Conservation (phyloP, 64 coral and sea anemone genomes). For the Dendrophyllia cribrosa region DNA sequence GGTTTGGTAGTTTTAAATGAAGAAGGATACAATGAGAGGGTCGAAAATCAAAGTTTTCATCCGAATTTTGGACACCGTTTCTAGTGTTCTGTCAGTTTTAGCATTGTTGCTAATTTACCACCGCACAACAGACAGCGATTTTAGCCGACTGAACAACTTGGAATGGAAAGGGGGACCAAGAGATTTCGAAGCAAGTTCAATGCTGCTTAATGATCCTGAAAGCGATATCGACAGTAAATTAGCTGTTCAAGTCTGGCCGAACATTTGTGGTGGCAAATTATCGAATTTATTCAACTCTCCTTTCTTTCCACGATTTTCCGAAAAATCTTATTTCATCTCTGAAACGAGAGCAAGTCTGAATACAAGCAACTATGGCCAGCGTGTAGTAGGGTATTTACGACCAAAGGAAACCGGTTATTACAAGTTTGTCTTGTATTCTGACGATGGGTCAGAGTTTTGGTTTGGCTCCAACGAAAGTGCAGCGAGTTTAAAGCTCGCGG, state of each 20-base stretch:
- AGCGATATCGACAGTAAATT: background rate
- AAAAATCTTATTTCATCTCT: slow-evolving; percentile 24
- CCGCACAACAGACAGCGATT: background rate
- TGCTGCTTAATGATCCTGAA: background rate
- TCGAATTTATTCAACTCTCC: slow-evolving; percentile 21
- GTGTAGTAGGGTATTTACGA: slow-evolving; percentile 40
- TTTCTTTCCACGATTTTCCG: slow-evolving; percentile 50
- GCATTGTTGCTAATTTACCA: slow-evolving; percentile 30
- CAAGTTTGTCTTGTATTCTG: slow-evolving; percentile 57
- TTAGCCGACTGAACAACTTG: background rate
- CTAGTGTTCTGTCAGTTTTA: background rate
- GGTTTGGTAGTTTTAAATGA: background rate
- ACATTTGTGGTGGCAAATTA: slow-evolving; percentile 45
- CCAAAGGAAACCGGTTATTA: slow-evolving; percentile 55
- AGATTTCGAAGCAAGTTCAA: background rate
- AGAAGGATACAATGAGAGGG: slow-evolving; percentile 3
- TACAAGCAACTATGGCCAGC: slow-evolving; percentile 25
- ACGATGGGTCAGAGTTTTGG: slow-evolving; percentile 64
- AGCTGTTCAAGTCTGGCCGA: slow-evolving; percentile 33
- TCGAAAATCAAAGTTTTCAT: background rate
- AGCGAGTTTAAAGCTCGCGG: slow-evolving; percentile 2
- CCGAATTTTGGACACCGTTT: background rate
- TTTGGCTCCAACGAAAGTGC: background rate
- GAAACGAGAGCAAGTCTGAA: background rate
- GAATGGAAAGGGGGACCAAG: background rate